These are phyloP conservation scores for Ylistrum balloti DNA, from an alignment of 1,140 invertebrate species.

Conservation along the genomic window DNA sequence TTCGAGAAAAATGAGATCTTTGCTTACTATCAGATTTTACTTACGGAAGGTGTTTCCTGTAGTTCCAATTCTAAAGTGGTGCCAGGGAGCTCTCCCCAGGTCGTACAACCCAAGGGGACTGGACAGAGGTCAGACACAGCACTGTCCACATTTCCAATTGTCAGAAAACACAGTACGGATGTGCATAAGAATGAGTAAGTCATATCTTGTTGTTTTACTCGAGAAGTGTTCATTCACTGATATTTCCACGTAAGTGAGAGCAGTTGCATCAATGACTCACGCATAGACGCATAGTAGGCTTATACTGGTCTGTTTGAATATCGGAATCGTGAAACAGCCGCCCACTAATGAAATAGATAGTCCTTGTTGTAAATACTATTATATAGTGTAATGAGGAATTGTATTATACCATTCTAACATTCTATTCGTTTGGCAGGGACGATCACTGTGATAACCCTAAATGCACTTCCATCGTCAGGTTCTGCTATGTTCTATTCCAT, in stretches of 20 bases:
- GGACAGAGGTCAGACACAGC: background rate
- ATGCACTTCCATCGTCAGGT: too few species aligned
- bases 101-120: conserved; percentile 1
- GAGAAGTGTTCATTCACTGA: background rate
- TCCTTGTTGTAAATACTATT: background rate
- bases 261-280: background rate
- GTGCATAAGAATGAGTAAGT: background rate
- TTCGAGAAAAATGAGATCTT: too few species aligned
- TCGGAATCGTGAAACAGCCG: background rate
- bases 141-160: background rate
- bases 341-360: background rate
- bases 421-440: too few species aligned
- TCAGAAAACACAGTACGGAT: background rate
- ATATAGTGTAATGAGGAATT: background rate
- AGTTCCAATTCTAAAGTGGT: background rate
- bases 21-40: background rate
- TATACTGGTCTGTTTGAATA: background rate
- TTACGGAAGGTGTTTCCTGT: background rate
- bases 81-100: background rate
- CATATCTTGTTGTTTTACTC: background rate
- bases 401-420: background rate
- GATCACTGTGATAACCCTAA: too few species aligned
- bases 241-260: background rate
- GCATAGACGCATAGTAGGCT: background rate
- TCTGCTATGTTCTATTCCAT: too few species aligned